Evolutionary conservation across 2,113 vertebrate species (phyloP), one percentile per base, ranked within the genome.

Genomic region (Gobius niger): DNA sequence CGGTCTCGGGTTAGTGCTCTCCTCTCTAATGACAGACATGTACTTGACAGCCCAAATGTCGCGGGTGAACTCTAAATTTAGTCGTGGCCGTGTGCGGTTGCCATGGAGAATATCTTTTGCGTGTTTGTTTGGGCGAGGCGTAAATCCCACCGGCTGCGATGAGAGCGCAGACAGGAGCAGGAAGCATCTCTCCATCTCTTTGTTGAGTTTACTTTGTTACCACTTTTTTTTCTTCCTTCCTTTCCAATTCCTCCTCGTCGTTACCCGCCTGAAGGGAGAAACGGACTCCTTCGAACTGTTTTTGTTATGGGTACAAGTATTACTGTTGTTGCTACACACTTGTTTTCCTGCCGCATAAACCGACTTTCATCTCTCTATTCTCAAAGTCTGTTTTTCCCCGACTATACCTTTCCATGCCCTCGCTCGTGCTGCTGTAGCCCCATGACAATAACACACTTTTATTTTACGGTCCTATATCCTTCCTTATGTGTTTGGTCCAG

Each of bases 81-180:
- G 83, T 80, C 71, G 63, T 81, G 63, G 51, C 70, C 77, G 65
- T 68, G 18, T 72, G 75, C 75, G 44, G 85, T 87, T 90, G 85
- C 88, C 82, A 87, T 88, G 87, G 83, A 81, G 87, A 88, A 73
- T 66, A 85, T 87, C 82, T 81, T 83, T 82, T 84, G 83, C 78
- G 72, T 78, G 68, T 59, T 64, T 84, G 74, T 82, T 80, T 70
- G 78, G 47, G 65, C 82, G 74, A 78, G 51, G 77, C 80, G 87
- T 85, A 80, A 87, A 87, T 85, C 80, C 76, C 67, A 67, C 68
- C 67, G 64, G 74, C 62, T 18, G 63, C 9, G 82, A 86, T 82
- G 65, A 84, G 86, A 87, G 73, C 66, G 6, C 80, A 71, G 83
- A 84, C 80, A 69, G 64, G 73, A 65, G 81, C 64, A 65, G 80